Base-by-base conservation (phyloP, 2,888 invertebrate species). In the Drosophila histrio region DNA sequence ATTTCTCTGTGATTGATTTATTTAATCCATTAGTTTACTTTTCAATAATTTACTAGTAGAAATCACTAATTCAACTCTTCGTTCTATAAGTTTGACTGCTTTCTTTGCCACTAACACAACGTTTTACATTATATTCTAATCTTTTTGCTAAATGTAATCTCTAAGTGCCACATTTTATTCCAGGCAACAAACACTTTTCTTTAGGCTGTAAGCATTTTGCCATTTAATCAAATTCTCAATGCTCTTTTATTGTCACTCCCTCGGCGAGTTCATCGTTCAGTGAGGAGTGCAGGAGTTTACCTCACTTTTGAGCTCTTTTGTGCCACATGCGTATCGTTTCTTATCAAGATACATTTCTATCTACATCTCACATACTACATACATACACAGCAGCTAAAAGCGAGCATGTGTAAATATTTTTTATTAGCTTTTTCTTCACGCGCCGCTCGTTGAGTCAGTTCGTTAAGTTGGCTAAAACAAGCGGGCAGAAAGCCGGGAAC, bases 321-420 rank as follows among this genome's bases (percentile, higher is more conserved):
- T 47, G 58, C 49, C 54, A 39, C 50, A 65, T 47, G 62, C 57
- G 59, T 57, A 60, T 62, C 53, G 60, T 43, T 66, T 66, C 56
- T 60, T 68, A 82, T 80, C 80, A 77, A 83, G 78, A 82, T 86
- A 83, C 87, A 82, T 80, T 86, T 78, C 80, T 71, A 83, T 77
- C 77, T 79, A 19, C 59, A 63, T 44, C 54, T 47, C 50, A 6
- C 17, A 30, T 34, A 32, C 46, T n/a, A 22, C 47, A 52, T 52
- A 46, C 60, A 57, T n/a, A 32, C 47, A 43, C 9, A 21, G 30
- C 34, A 50, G 43, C 38, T 74, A 72, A 65, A 50, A 53, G 56
- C 67, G 64, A 58, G 75, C 80, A 64, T 79, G 83, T 82, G 83
- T 76, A 76, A 78, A 83, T 86, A 86, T 83, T 80, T 86, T 82